phyloP scores from a whole-genome alignment of 2,113 vertebrate species.

The Orthochromis indermauri region DNA sequence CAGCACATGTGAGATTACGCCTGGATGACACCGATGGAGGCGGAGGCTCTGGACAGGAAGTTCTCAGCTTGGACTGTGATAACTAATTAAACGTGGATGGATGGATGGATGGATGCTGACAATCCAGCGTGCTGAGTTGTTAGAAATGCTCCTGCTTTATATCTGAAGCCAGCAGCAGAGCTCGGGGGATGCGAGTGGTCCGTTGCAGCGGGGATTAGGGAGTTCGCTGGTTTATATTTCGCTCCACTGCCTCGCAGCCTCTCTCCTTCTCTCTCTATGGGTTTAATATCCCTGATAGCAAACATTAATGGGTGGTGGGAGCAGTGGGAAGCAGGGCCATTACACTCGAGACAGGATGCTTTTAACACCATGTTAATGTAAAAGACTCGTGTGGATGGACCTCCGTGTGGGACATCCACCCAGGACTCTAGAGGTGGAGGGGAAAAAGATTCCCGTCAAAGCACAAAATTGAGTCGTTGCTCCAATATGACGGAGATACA shows the following conservation, averaged over 20 bases:
- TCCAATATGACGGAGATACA: not conserved
- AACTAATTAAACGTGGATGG: not conserved
- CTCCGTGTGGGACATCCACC: not conserved
- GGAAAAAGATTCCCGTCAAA: not conserved
- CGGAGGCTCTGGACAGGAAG: not conserved
- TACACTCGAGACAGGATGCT: not conserved
- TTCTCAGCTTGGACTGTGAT: not conserved
- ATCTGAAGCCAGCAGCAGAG: not conserved
- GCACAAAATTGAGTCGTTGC: not conserved
- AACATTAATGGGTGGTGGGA: not conserved
- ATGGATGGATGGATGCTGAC: not conserved
- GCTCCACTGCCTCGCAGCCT: not conserved
- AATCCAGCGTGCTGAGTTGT: not conserved
- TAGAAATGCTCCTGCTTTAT: not conserved
- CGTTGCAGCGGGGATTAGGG: not conserved
- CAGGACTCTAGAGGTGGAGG: not conserved
- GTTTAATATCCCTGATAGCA: slow-evolving; percentile 6
- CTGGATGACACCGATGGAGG: not conserved
- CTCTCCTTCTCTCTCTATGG: not conserved
- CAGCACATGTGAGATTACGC: not conserved
- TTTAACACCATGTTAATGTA: slow-evolving; percentile 36
- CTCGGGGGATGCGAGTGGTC: not conserved
- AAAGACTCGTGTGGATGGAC: not conserved
- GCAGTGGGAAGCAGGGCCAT: not conserved
- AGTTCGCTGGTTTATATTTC: not conserved